These are phyloP conservation scores for Aphidius gifuensis DNA, from an alignment of 1,140 invertebrate genomes.

Conservation along the genomic window DNA sequence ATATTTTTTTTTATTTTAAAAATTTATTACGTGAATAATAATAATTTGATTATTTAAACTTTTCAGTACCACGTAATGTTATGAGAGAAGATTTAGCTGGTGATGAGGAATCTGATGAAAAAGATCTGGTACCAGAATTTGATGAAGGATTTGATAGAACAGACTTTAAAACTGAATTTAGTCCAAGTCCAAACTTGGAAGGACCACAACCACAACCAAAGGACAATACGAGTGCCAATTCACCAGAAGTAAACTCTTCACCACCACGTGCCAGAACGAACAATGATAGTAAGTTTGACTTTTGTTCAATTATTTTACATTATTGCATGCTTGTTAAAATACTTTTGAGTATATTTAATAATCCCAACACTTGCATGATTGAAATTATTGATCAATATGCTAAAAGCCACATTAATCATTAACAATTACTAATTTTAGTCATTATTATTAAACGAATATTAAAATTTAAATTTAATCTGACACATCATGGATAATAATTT, in stretches of 20 bases:
- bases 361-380: no score
- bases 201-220: conserved; percentile 48
- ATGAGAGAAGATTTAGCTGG: conserved; percentile 76
- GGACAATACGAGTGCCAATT: conserved; percentile 48
- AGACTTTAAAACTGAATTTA: conserved; percentile 53
- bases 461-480: no score
- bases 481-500: no score
- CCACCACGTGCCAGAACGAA: conserved; percentile 48
- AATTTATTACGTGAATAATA: no score
- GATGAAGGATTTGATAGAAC: conserved; percentile 54
- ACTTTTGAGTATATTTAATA: no score
- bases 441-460: no score
- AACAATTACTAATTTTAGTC: no score
- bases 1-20: background rate
- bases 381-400: no score
- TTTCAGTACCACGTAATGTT: conserved; percentile 78
- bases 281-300: conserved; percentile 45
- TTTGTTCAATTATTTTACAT: conserved; percentile 8
- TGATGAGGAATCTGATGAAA: conserved; percentile 69
- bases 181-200: conserved; percentile 54
- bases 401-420: no score
- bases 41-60: background rate
- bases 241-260: conserved; percentile 46
- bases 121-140: conserved; percentile 52
- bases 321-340: no score